Percentiles rank a stretch among this genome's conserved stretches.
Conservation (phyloP, 2,113 vertebrate species). For the Scomber colias region DNA sequence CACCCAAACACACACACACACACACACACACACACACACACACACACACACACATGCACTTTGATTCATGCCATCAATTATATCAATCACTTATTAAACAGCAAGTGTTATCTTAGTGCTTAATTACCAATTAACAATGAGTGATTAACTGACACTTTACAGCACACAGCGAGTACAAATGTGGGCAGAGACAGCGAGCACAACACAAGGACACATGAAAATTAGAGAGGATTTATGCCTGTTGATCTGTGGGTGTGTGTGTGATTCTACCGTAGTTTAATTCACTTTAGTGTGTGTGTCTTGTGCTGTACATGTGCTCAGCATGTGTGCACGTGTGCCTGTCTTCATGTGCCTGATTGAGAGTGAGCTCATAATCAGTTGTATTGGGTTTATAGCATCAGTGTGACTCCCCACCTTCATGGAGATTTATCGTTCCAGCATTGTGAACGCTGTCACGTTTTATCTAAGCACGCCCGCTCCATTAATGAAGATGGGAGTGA, state of each 20-base stretch:
- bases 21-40: background rate
- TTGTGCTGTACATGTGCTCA: background rate
- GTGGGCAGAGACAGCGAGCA: slow-evolving; percentile 35
- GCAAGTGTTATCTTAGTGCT: slow-evolving; percentile 66
- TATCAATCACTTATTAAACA: slow-evolving; percentile 66
- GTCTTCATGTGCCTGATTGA: slow-evolving; percentile 18
- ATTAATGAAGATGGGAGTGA: slow-evolving; percentile 71
- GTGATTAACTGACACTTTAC: slow-evolving; percentile 73
- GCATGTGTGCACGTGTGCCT: background rate
- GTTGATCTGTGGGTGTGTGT: slow-evolving; percentile 15
- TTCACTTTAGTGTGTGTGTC: slow-evolving; percentile 2
- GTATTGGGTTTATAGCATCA: slow-evolving; percentile 48
- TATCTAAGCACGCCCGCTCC: slow-evolving; percentile 67
- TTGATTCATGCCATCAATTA: slow-evolving; percentile 62
- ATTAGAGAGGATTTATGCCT: slow-evolving; percentile 60
- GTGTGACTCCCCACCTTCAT: slow-evolving; percentile 54
- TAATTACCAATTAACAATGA: slow-evolving; percentile 78
- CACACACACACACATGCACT: slow-evolving; percentile 15
- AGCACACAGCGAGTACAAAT: slow-evolving; percentile 40
- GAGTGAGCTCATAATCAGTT: slow-evolving; percentile 54
- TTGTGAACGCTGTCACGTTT: slow-evolving; percentile 74
- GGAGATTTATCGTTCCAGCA: slow-evolving; percentile 69
- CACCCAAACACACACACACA: slow-evolving; percentile 9
- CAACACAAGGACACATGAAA: slow-evolving; percentile 57
- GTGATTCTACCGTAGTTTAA: slow-evolving; percentile 12